Evolutionary conservation across 2,797 vertebrate genomes (phyloP).

Genomic region (Silurus aristotelis): DNA sequence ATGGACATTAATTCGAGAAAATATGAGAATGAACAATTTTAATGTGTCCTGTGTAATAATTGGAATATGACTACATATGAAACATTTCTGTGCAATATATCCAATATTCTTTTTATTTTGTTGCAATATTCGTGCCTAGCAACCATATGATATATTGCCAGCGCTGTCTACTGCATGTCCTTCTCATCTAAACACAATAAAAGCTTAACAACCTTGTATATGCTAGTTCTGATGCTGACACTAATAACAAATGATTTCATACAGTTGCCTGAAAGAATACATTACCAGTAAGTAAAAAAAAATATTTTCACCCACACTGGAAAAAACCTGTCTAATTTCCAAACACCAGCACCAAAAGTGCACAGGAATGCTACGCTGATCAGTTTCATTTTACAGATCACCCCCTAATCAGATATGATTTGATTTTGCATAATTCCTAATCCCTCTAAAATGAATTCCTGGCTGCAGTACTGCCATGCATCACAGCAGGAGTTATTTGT

Average conservation of each 20-base stretch:
- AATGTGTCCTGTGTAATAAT: background rate
- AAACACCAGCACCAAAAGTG: background rate
- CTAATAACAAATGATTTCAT: background rate
- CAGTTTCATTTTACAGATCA: constrained; percentile 11
- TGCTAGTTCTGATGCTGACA: background rate
- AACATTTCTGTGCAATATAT: background rate
- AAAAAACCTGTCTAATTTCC: background rate
- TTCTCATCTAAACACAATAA: background rate
- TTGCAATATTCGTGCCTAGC: too few relatives aligned
- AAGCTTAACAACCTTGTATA: constrained; percentile 6
- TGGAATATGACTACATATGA: background rate
- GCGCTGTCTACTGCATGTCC: background rate
- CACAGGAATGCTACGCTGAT: background rate
- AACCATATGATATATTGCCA: background rate
- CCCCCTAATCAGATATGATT: background rate
- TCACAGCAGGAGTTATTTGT: constrained; percentile 17
- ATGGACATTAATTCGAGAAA: background rate
- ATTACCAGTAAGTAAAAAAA: background rate
- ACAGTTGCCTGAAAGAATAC: background rate
- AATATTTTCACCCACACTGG: background rate
- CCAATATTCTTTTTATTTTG: background rate
- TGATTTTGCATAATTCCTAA: constrained; percentile 11
- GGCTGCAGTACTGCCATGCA: background rate
- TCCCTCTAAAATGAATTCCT: constrained; percentile 9
- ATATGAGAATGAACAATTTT: background rate